These are phyloP conservation scores for Pollenia griseotomentosa DNA, from an alignment of 2,888 invertebrate species.

Conservation along the genomic window DNA sequence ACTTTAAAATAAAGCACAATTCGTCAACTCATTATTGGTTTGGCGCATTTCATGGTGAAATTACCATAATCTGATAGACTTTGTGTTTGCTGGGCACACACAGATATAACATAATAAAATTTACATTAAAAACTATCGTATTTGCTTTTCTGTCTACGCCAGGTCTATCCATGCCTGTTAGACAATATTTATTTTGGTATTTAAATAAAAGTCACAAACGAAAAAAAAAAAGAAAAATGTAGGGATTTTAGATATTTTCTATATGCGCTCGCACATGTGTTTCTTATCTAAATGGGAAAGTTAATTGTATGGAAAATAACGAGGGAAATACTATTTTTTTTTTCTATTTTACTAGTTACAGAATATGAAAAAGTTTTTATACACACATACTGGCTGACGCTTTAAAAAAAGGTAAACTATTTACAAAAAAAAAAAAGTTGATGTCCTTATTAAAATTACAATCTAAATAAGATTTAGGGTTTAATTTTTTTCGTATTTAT, in stretches of 20 bases:
- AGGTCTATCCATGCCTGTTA: not conserved
- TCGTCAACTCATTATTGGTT: too few species aligned
- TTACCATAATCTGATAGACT: too few species aligned
- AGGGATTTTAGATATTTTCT: not conserved
- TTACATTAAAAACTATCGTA: constrained; percentile 2
- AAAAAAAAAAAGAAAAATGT: too few species aligned
- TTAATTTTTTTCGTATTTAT: not conserved
- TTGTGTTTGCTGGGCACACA: too few species aligned
- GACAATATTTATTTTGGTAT: constrained; percentile 1
- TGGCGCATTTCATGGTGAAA: too few species aligned
- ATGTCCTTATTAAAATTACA: too few species aligned
- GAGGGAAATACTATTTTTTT: not conserved
- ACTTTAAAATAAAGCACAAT: too few species aligned
- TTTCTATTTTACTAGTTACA: too few species aligned
- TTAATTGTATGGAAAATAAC: not conserved
- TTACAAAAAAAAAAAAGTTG: too few species aligned
- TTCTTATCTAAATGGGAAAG: constrained; percentile 19
- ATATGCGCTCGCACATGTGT: not conserved
- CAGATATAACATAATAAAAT: constrained; percentile 1
- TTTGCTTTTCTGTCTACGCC: not conserved
- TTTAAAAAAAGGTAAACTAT: too few species aligned
- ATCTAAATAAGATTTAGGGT: too few species aligned
- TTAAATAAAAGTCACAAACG: not conserved
- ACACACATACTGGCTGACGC: not conserved
- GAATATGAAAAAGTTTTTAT: too few species aligned